Conservation (phyloP, 2,888 invertebrate species). For the Campopleginae sp. region DNA sequence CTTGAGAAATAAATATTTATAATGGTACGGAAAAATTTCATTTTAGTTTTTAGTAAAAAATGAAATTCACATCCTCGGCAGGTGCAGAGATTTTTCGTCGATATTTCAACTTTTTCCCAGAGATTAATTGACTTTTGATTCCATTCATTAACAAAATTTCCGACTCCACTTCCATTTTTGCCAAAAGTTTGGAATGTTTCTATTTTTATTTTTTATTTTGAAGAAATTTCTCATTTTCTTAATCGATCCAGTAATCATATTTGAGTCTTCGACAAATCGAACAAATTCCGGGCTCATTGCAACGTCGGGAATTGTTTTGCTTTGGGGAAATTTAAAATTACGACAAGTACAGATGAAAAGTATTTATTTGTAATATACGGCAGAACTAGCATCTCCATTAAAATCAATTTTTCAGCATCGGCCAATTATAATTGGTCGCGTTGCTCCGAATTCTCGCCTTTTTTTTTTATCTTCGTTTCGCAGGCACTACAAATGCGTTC, state of each 20-base stretch:
- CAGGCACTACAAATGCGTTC: not conserved
- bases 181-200: not conserved
- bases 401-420: not conserved
- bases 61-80: not conserved
- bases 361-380: conserved; percentile 21
- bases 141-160: too few species aligned
- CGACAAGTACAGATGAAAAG: not conserved
- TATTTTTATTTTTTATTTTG: too few species aligned
- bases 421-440: not conserved
- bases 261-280: not conserved
- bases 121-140: not conserved
- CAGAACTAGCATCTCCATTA: conserved; percentile 7
- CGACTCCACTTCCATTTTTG: not conserved
- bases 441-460: not conserved
- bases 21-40: not conserved
- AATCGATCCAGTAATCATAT: not conserved
- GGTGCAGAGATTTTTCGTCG: not conserved
- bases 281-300: not conserved
- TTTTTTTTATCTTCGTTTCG: not conserved
- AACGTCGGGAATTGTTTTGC: not conserved
- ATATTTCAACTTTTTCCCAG: not conserved
- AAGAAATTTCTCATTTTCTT: too few species aligned
- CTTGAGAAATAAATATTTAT: conserved; percentile 4
- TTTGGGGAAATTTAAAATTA: not conserved
- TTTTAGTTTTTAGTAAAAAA: not conserved